A percentile compares a stretch with the other conserved stretches of the same genome.
These are phyloP conservation scores for Andrena cerasifolii DNA, from an alignment of 1,140 invertebrate genomes.

Conservation along the genomic window DNA sequence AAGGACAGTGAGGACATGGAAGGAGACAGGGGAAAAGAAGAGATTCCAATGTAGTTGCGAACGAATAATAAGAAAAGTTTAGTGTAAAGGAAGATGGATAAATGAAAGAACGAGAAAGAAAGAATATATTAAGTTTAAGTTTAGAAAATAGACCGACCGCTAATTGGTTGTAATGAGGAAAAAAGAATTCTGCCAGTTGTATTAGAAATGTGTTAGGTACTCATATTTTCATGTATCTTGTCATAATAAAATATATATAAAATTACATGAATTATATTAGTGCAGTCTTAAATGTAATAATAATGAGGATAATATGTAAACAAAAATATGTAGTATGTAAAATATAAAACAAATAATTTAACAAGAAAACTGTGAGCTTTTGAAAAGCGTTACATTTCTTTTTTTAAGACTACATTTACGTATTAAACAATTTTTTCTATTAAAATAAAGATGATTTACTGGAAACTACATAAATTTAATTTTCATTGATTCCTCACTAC, in stretches of 20 bases:
- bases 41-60: conserved; percentile 24
- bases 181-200: background rate
- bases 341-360: background rate
- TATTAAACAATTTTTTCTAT: background rate
- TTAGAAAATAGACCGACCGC: background rate
- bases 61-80: background rate
- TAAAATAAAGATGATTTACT: background rate
- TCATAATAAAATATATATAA: conserved; percentile 2
- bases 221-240: background rate
- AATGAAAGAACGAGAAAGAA: background rate
- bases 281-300: background rate
- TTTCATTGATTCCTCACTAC: too few relatives aligned
- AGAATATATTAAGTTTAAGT: background rate
- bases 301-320: background rate
- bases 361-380: too few relatives aligned
- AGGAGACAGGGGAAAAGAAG: conserved; percentile 40
- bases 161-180: conserved; percentile 12
- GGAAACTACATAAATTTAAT: background rate
- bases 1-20: conserved; percentile 47
- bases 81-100: background rate
- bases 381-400: too few relatives aligned
- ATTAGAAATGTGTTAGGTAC: background rate
- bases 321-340: background rate
- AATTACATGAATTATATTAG: background rate
- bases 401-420: too few relatives aligned